phyloP scores from a whole-genome alignment of 2,113 vertebrate species.

The Aegypius monachus region DNA sequence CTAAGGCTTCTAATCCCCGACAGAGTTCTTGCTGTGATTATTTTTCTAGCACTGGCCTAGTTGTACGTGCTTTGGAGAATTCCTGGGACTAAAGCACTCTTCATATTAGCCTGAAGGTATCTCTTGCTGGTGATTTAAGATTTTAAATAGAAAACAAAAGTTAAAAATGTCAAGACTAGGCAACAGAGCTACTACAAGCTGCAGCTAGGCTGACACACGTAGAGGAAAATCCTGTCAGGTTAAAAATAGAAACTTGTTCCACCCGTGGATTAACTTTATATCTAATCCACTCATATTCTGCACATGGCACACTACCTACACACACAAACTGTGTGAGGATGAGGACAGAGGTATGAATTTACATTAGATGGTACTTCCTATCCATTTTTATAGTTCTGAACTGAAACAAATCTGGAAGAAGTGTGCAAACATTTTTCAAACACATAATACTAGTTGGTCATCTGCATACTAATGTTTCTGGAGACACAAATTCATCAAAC shows the following conservation, averaged over 20 bases:
- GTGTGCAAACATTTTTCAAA: not conserved
- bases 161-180: not conserved
- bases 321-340: not conserved
- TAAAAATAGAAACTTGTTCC: conserved; percentile 55
- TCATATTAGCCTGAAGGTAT: not conserved
- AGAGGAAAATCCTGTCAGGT: not conserved
- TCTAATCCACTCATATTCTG: conserved; percentile 50
- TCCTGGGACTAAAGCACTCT: not conserved
- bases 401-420: not conserved
- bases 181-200: not conserved
- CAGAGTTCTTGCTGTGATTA: not conserved
- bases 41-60: not conserved
- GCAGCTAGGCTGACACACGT: not conserved
- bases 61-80: not conserved
- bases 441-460: not conserved
- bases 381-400: not conserved
- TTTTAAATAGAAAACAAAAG: conserved; percentile 2
- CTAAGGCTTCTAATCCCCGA: not conserved
- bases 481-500: not conserved
- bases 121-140: not conserved
- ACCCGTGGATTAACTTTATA: conserved; percentile 13
- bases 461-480: not conserved
- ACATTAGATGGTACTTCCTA: not conserved
- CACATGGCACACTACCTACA: not conserved
- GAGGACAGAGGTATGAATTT: not conserved